Base-by-base conservation (phyloP, 2,113 vertebrate species). In the Neogale vison region DNA sequence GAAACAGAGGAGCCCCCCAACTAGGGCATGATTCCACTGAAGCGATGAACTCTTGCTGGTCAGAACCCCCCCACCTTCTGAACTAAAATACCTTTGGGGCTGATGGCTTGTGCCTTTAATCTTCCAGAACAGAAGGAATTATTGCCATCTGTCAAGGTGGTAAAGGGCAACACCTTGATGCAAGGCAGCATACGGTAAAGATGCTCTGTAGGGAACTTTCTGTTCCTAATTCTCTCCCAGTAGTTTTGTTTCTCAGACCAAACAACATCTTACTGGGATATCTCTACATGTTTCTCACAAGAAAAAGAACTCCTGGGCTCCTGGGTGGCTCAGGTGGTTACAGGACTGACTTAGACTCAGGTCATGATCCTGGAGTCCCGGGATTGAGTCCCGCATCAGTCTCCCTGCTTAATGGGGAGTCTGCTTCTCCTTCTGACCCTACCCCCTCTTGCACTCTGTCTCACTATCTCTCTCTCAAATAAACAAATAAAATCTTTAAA, bases 261-360 rank as follows among this genome's bases (percentile, higher is more conserved):
- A 61, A 67, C 34, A 39, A 9, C 0, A 6, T 79, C 95, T 72
- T 57, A 63, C 36, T 89, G 84, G 74, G 50, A 76, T 79, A 59
- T 82, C 91, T 92, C 95, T 65, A 55, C 14, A 45, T 72, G 86
- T 94, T 86, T 96, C 87, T 94, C 29, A 3, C 50, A 89, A 90
- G 61, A 74, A 95, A 95, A 89, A 52, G 14, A 52, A 15, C 14
- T 52, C 50, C 17, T 5, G 4, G 50, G 50, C 50, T 52, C 50
- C 50, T 17, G 50, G 50, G 50, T 52, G 50, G 50, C 50, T 52
- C 15, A 52, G 50, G 4, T 52, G 50, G 50, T 52, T 52, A 17
- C 5, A 52, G 14, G 50, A 50, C 50, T 50, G 50, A 13, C 50
- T 52, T 15, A 52, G 15, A 52, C 15, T 52, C 50, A 17, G 50